Base-by-base conservation (phyloP, 2,888 invertebrate genomes). In the Pecten maximus region DNA sequence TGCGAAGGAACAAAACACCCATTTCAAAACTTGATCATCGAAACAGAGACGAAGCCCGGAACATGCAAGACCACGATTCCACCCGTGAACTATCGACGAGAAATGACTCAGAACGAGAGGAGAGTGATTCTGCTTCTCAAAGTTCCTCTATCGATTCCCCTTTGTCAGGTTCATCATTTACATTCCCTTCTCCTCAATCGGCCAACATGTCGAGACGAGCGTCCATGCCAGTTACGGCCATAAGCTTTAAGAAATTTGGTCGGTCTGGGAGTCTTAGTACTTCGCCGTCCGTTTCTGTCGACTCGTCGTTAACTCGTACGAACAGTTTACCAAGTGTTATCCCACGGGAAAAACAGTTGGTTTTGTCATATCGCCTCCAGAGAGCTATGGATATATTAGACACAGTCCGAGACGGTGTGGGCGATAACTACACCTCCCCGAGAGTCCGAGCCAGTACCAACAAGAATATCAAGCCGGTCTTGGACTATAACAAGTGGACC, bases 401-500 rank as follows among this genome's bases (percentile, higher is more conserved):
- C 92, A 93, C 93, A 8, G 89, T 96, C 10, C 90, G 94, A 35
- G 91, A 93, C 44, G 90, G 93, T 10, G 91, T 92, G 39, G 94
- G 95, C 0, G 88, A 94, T 28, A 89, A 94, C 4, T 89, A 94
- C 0, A 93, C 95, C 39, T 96, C 95, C 6, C 95, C 96, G 8
- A 50, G 95, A 23, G 91, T 94, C 6, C 90, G 87, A 23, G 87
- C 89, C 44, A 60, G 19, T 23, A 91, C 90, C n/a, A 19, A 87
- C 15, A 39, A 92, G 19, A 40, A 89, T 40, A 92, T 92, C 3
- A 93, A 94, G 60, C 95, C 98, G 98, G 95, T 97, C 98, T 95
- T 98, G 98, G 97, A 98, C 98, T 97, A 98, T 98, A 97, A 99
- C 98, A 94, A 98, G 98, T 97, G 98, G 98, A 97, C 98, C 98